These are phyloP conservation scores for Falco cherrug DNA, from an alignment of 2,797 vertebrate genomes.

Conservation along the genomic window DNA sequence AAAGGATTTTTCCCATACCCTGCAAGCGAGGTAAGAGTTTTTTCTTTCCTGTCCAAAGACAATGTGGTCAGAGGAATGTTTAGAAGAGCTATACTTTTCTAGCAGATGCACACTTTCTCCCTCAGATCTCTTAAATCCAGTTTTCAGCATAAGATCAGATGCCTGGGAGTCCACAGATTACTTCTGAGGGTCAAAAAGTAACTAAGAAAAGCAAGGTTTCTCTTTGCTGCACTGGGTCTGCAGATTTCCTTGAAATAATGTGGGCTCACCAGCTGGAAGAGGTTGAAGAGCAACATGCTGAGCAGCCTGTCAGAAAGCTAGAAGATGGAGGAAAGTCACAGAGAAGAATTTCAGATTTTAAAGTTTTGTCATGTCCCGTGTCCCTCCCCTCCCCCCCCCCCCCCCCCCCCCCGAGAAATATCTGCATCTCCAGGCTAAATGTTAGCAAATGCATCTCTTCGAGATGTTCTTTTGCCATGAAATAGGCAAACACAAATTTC, in stretches of 20 bases:
- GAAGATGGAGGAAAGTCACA: not conserved
- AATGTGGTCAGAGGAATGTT: not conserved
- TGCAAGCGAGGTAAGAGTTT: not conserved
- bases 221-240: not conserved
- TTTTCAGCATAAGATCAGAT: not conserved
- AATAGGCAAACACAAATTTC: slow-evolving; percentile 18
- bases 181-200: not conserved
- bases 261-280: not conserved
- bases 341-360: slow-evolving; percentile 9
- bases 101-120: not conserved
- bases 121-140: not conserved
- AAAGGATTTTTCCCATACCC: not conserved
- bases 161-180: not conserved
- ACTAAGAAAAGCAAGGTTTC: not conserved
- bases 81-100: not conserved
- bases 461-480: not conserved
- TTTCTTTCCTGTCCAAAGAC: not conserved
- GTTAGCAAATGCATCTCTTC: not conserved
- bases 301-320: not conserved
- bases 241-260: not conserved
- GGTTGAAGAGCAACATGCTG: not conserved
- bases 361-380: not conserved
- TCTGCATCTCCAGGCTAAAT: not conserved
- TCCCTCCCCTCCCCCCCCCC: too few species aligned
- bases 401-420: not conserved